These are phyloP conservation scores for Myotis lucifugus DNA, from an alignment of 2,113 vertebrate species.

Conservation along the genomic window DNA sequence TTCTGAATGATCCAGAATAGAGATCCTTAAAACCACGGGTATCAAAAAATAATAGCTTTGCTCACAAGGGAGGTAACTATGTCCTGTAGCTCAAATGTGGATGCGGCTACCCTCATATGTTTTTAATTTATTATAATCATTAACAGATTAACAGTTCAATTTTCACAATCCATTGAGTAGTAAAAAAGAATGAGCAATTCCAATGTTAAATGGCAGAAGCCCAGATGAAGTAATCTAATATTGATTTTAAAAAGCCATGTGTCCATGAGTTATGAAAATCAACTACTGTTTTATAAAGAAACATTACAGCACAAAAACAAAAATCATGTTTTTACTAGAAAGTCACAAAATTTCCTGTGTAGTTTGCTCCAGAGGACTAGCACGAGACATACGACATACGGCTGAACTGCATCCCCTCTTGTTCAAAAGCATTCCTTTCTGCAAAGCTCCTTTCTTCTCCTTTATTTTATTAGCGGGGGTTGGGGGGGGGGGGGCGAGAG, in stretches of 20 bases:
- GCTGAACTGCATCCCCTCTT: background rate
- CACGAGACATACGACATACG: background rate
- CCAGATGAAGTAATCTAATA: conserved; percentile 57
- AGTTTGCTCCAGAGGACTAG: background rate
- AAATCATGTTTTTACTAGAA: conserved; percentile 33
- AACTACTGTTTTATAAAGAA: conserved; percentile 61
- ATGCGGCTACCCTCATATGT: background rate
- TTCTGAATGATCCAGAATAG: conserved; percentile 39
- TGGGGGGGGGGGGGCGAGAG: background rate
- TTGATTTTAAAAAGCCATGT: conserved; percentile 56
- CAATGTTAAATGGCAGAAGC: conserved; percentile 56
- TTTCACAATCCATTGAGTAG: conserved; percentile 39
- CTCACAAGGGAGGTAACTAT: conserved; percentile 10
- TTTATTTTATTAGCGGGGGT: background rate
- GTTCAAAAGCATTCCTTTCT: conserved; percentile 40
- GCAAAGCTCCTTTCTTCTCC: background rate
- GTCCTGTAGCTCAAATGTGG: conserved; percentile 47
- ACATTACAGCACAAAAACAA: conserved; percentile 45
- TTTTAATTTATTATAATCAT: conserved; percentile 68
- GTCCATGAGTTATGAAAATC: conserved; percentile 60
- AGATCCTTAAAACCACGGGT: conserved; percentile 54
- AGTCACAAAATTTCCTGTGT: conserved; percentile 12
- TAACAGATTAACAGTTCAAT: conserved; percentile 63
- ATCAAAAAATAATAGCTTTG: conserved; percentile 44
- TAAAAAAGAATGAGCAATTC: conserved; percentile 23